Evolutionary conservation across 2,888 invertebrate species (phyloP).

Genomic region (Anaspis maculata): DNA sequence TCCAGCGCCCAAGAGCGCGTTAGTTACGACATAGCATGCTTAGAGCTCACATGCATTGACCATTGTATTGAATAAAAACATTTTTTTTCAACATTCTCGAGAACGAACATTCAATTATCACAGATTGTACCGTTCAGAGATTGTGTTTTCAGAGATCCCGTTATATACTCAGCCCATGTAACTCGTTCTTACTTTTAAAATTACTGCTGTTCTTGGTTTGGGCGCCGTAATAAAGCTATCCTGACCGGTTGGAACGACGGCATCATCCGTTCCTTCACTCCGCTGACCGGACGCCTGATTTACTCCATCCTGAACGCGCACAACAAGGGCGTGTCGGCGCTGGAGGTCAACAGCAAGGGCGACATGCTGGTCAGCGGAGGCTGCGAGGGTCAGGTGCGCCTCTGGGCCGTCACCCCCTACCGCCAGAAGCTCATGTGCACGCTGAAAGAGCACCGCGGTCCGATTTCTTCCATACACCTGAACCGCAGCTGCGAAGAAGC

Average conservation of each 20-base stretch:
- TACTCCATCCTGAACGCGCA: slow-evolving; percentile 84
- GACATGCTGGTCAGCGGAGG: slow-evolving; percentile 77
- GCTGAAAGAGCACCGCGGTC: slow-evolving; percentile 86
- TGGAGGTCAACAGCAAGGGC: slow-evolving; percentile 65
- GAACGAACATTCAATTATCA: too few relatives aligned
- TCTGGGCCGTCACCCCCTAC: slow-evolving; percentile 67
- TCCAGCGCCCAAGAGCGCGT: too few relatives aligned
- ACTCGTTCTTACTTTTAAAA: too few relatives aligned
- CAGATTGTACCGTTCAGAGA: too few relatives aligned
- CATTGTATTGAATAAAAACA: too few relatives aligned
- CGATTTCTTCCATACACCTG: slow-evolving; percentile 74
- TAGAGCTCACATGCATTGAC: too few relatives aligned
- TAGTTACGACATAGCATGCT: too few relatives aligned
- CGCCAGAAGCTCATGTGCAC: slow-evolving; percentile 62
- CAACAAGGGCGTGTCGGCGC: slow-evolving; percentile 78
- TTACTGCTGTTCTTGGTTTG: too few relatives aligned
- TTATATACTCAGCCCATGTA: too few relatives aligned
- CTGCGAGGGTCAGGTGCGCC: slow-evolving; percentile 73
- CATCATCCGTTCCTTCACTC: slow-evolving; percentile 71
- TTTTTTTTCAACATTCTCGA: too few relatives aligned
- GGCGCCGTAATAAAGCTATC: slow-evolving; percentile 66
- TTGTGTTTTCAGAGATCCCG: too few relatives aligned
- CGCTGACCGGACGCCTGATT: slow-evolving; percentile 70
- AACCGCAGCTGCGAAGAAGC: slow-evolving; percentile 71
- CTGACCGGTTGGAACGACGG: slow-evolving; percentile 82